Evolutionary conservation across 2,113 vertebrate genomes (phyloP), one percentile per base, ranked within the genome.

Genomic region (Callaeas wilsoni): DNA sequence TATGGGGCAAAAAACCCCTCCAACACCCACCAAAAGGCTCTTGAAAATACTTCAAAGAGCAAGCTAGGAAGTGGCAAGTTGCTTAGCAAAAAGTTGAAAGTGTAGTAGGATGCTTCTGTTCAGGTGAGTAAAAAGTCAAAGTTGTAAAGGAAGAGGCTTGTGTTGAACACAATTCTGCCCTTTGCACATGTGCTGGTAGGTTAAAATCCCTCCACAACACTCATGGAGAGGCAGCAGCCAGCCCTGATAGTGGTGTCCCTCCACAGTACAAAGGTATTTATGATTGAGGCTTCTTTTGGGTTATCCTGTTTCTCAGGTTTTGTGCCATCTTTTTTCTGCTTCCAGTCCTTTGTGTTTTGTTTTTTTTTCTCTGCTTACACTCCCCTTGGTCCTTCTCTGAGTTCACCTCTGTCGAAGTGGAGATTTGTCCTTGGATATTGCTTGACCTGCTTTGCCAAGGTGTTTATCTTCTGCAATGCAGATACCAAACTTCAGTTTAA

Each of bases 391-490:
- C 44, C 26, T 82, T 26, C 57, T 79, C 53, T 16, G 33, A 65
- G 67, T 76, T 89, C 4, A 2, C 59, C 49, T 94, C 26, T 25
- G 35, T 57, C 53, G 32, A 88, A 91, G 59, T 41, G 70, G 81
- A 89, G 75, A 73, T 93, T 62, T 96, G 75, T 76, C 93, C 84
- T 96, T 93, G 87, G 42, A 11, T 87, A 74, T 80, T 85, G 63
- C 55, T 82, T 96, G 88, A 83, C 78, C 87, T 80, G 75, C 46
- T 94, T 82, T 83, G 75, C 80, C 84, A 94, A 88, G 76, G 87
- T 94, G 75, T 87, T 96, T 85, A 56, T 90, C 71, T 95, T 90
- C 87, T 77, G 94, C 94, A 96, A 67, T 91, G 89, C 89, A 65
- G 87, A 93, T 95, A 82, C 39, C 52, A 26, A 93, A 77, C 70